Evolutionary conservation across 2,888 invertebrate genomes (phyloP), one percentile per base, ranked within the genome.

Genomic region (Apamea monoglypha): DNA sequence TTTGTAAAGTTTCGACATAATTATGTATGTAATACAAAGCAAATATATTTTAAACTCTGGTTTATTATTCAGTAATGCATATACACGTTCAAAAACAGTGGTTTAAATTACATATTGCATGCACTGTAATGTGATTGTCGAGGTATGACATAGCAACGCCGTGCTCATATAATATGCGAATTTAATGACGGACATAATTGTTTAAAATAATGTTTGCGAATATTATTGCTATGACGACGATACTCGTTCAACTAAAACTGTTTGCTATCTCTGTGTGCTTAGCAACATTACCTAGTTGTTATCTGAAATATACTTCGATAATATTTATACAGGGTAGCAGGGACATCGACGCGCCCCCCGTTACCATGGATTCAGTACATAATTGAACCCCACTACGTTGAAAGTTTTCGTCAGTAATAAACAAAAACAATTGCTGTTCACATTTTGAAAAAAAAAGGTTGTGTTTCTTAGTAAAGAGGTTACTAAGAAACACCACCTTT

Each of bases 221-320:
- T 73, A 53, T 72, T 71, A 74, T 82, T 71, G 10, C 29, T 25
- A 64, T 18, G 50, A 40, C 32, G 53, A 61, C 63, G 47, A 74
- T 83, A 66, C 74, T 44, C 74, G 64, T 40, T 29, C n/a, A 61
- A 68, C 59, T 77, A 69, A 74, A 77, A 72, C 36, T 77, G 72
- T 78, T 82, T 74, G 14, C 36, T 75, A 29, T 68, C 18, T 66
- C 18, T 64, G 47, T 67, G 32, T 64, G 14, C 44, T 70, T 50
- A 61, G 36, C n/a, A 32, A 32, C 68, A 10, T 75, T n/a, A 1
- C 10, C 12, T 12, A 75, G 21, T 74, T 50, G 71, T 36, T 75
- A 56, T 56, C 29, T 73, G 29, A 61, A 61, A 53, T 47, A 3
- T 36, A 56, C 10, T 50, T 29, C 25, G 7, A n/a, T 53, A 59